A percentile compares a stretch with the other conserved stretches of the same genome.
Conservation (phyloP, 1,140 invertebrate genomes). For the Probaryconus sp. region DNA sequence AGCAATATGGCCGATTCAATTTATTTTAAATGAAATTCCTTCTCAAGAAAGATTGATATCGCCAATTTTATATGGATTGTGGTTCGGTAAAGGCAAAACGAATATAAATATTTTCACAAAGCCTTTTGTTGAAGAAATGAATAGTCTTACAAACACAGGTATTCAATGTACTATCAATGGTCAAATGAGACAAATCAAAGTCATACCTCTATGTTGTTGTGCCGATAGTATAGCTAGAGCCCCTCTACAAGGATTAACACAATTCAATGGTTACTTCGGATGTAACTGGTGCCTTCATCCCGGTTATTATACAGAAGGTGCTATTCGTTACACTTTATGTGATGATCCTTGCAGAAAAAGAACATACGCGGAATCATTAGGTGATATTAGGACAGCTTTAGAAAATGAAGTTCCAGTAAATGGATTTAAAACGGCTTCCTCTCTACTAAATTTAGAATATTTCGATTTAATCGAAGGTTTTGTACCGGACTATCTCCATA, state of each 20-base stretch:
- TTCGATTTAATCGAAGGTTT: conserved; percentile 32
- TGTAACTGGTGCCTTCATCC: conserved; percentile 19
- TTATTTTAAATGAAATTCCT: conserved; percentile 1
- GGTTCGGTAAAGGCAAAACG: conserved; percentile 1
- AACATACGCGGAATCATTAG: conserved; percentile 2
- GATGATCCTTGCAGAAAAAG: not conserved
- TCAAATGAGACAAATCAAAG: not conserved
- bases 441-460: conserved; percentile 11
- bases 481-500: conserved; percentile 31
- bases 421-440: conserved; percentile 10
- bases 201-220: conserved; percentile 7
- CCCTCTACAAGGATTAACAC: conserved; percentile 29
- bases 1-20: conserved; percentile 8
- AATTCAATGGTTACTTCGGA: conserved; percentile 21
- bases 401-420: not conserved
- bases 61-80: not conserved
- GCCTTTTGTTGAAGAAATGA: conserved; percentile 6
- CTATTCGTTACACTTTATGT: conserved; percentile 2
- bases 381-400: not conserved
- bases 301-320: not conserved
- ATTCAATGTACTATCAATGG: not conserved
- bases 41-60: not conserved
- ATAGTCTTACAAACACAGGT: not conserved
- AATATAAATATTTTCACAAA: conserved; percentile 2
- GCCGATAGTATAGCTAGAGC: conserved; percentile 4